Conservation (phyloP, 53 echinoderm and acorn worm species). For the Actinopyga echinites region DNA sequence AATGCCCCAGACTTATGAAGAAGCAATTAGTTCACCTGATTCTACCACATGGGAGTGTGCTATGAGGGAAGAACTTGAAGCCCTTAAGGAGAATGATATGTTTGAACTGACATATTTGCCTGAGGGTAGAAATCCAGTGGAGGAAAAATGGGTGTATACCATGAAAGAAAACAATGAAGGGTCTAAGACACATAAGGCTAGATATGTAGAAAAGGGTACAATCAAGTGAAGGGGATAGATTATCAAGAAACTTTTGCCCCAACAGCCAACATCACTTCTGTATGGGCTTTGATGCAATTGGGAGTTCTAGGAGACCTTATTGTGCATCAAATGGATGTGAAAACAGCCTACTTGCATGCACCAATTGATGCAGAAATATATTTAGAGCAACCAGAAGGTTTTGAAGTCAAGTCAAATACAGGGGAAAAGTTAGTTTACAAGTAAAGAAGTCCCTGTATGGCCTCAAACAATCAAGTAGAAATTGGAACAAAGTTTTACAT, state of each 20-base stretch:
- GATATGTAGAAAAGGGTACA: conserved; percentile 40
- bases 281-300: conserved; percentile 14
- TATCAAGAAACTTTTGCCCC: too few relatives aligned
- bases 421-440: conserved; percentile 41
- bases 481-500: conserved; percentile 49
- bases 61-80: conserved; percentile 22
- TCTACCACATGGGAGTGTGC: conserved; percentile 22
- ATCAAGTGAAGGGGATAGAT: conserved; percentile 43
- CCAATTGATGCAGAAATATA: conserved; percentile 44
- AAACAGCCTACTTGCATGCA: conserved; percentile 48
- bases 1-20: conserved; percentile 42
- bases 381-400: conserved; percentile 53
- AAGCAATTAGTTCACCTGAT: conserved; percentile 43
- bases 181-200: background rate
- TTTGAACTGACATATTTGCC: conserved; percentile 38
- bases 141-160: conserved; percentile 34
- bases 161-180: conserved; percentile 22
- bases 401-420: conserved; percentile 11
- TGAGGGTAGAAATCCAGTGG: conserved; percentile 32
- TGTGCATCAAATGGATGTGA: conserved; percentile 31
- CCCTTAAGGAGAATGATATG: conserved; percentile 44
- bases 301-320: background rate
- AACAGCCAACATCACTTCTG: conserved; percentile 23
- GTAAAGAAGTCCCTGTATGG: conserved; percentile 55
- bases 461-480: conserved; percentile 50